Evolutionary conservation across 2,113 vertebrate species (phyloP).

Genomic region (Periophthalmus modestus): DNA sequence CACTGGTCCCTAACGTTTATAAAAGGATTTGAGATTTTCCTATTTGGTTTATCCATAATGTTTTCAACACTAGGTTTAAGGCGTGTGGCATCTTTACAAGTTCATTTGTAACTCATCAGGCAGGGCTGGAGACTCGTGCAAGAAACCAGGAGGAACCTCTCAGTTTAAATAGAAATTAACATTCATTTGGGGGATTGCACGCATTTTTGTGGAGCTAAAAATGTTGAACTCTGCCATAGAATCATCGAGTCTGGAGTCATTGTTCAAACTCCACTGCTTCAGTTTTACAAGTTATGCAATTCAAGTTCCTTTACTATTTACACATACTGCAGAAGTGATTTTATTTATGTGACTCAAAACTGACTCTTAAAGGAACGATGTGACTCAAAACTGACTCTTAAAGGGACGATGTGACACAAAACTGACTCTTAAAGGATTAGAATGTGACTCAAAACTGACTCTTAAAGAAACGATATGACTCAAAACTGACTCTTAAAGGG

Average conservation of each 20-base stretch:
- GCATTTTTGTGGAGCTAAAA: neutral
- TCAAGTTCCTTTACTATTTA: neutral
- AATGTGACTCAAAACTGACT: no score
- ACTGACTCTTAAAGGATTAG: no score
- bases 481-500: no score
- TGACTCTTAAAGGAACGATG: no score
- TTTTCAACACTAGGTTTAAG: constrained; percentile 45
- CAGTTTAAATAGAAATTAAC: neutral
- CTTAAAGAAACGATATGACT: no score
- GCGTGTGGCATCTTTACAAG: constrained; percentile 18
- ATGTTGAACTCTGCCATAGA: neutral
- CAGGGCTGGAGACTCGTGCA: neutral
- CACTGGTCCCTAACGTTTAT: constrained; percentile 42
- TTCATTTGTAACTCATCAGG: constrained; percentile 19
- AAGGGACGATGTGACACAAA: no score
- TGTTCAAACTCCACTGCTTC: neutral
- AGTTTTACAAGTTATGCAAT: neutral
- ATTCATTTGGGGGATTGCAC: neutral
- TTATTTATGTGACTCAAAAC: no score
- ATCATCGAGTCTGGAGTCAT: neutral
- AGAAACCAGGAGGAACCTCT: neutral
- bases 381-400: no score
- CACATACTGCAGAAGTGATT: neutral
- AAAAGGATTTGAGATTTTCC: constrained; percentile 28
- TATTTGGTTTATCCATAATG: constrained; percentile 34